Conservation (phyloP, 2,797 vertebrate species). For the Manis crassicaudata region DNA sequence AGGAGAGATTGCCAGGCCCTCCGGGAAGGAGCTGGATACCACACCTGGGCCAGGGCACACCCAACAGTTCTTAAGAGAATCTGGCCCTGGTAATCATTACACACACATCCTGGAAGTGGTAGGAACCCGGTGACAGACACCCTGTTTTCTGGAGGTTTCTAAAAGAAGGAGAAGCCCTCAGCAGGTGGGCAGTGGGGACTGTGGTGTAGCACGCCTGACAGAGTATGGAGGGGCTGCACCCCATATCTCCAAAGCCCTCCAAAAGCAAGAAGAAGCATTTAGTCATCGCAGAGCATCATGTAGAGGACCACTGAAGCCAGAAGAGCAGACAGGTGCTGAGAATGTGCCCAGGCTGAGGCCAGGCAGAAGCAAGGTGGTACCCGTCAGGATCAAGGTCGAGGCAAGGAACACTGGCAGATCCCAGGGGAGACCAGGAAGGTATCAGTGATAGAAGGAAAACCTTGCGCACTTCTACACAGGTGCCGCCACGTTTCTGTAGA, state of each 20-base stretch:
- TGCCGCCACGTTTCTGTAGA: background rate
- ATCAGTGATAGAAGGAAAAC: background rate
- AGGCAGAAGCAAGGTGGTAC: accelerated
- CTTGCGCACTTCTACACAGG: background rate
- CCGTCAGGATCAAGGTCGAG: background rate
- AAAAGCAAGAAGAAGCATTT: background rate
- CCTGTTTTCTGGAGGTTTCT: background rate
- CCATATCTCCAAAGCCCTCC: background rate
- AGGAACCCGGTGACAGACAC: background rate
- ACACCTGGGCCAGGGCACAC: background rate
- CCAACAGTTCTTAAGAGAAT: background rate
- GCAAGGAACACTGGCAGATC: background rate
- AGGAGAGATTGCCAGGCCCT: background rate
- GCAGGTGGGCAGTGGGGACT: background rate
- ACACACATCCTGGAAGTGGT: background rate
- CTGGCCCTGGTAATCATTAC: background rate
- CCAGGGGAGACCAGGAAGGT: background rate
- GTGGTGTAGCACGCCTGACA: background rate
- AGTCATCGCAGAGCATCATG: background rate
- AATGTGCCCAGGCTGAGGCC: background rate
- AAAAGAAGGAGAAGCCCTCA: background rate
- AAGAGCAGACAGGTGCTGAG: background rate
- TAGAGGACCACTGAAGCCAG: background rate
- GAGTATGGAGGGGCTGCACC: background rate
- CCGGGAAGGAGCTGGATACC: background rate